Percentiles rank a stretch among this genome's conserved stretches.
Evolutionary conservation across 2,888 invertebrate genomes (phyloP).

Genomic region (Acrobasis repandana): DNA sequence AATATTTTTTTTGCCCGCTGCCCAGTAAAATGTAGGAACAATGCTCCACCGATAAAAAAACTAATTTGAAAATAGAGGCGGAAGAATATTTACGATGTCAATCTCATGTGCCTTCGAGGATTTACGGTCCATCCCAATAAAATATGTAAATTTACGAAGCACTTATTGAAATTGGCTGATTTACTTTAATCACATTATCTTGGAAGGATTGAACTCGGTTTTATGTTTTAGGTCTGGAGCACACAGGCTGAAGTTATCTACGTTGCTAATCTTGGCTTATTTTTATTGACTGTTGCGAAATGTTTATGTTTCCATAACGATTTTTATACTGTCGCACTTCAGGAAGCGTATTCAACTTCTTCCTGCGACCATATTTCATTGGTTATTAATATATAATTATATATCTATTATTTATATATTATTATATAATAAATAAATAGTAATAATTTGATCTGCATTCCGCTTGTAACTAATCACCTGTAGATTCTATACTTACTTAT

Average conservation of each 20-base stretch:
- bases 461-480: too few species aligned
- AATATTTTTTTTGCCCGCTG: not conserved
- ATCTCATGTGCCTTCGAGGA: conserved; percentile 56
- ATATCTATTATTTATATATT: too few species aligned
- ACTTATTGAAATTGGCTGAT: conserved; percentile 81
- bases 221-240: conserved; percentile 38
- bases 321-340: too few species aligned
- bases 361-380: too few species aligned
- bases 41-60: conserved; percentile 17
- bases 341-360: too few species aligned
- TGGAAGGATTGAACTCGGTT: conserved; percentile 58
- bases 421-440: too few species aligned
- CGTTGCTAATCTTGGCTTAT: not conserved
- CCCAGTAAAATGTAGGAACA: conserved; percentile 1
- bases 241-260: not conserved
- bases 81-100: conserved; percentile 69
- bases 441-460: too few species aligned
- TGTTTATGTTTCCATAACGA: too few species aligned
- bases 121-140: conserved; percentile 65
- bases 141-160: conserved; percentile 75
- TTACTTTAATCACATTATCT: conserved; percentile 73
- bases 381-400: too few species aligned
- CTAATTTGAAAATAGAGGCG: conserved; percentile 48
- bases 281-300: too few species aligned
- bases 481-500: too few species aligned